Evolutionary conservation across 2,888 invertebrate species (phyloP), one percentile per base, ranked within the genome.

Genomic region (Xestia ashworthii): DNA sequence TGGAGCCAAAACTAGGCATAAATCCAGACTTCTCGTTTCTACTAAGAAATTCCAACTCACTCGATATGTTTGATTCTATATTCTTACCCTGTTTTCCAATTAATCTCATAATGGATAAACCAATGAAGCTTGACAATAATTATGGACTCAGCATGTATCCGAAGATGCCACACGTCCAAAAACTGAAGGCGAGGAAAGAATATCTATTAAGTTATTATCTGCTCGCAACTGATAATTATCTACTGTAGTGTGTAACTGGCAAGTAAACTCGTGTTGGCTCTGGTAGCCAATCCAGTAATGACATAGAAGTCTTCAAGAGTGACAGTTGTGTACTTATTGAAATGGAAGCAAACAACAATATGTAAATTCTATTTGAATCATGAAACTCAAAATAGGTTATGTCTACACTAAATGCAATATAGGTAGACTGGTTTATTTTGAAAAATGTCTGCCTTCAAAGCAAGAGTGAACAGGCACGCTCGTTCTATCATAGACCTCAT

Each of bases 181-280:
- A 74, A 69, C 55, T 66, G 68, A 48, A 74, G 68, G 58, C 46
- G 71, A 72, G 19, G 79, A 83, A 86, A 78, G 73, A 83, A 74
- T 83, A 74, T 66, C 71, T 74, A 78, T 83, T 83, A 86, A 69
- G 87, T 86, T 64, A 83, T 83, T 86, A 83, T 65, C 86, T 69
- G 41, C 60, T 86, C 74, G 84, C 71, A 71, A 86, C 22, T 71
- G 8, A 55, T 71, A 86, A 83, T 78, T 86, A 83, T 74, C 44
- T 11, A 38, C 65, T 66, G 71, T 16, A 64, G 64, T 71, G 12
- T 60, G 58, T 71, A 82, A 71, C 64, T 86, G 71, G 70, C 83
- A 22, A 73, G 64, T 70, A 66, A 67, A 32, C 60, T 60, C 11
- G 32, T 38, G 12, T 70, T 48, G 44, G 12, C 16, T 65, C 19